These are phyloP conservation scores for Mesaphorura yosii DNA, from an alignment of 1,140 invertebrate genomes.

Conservation along the genomic window DNA sequence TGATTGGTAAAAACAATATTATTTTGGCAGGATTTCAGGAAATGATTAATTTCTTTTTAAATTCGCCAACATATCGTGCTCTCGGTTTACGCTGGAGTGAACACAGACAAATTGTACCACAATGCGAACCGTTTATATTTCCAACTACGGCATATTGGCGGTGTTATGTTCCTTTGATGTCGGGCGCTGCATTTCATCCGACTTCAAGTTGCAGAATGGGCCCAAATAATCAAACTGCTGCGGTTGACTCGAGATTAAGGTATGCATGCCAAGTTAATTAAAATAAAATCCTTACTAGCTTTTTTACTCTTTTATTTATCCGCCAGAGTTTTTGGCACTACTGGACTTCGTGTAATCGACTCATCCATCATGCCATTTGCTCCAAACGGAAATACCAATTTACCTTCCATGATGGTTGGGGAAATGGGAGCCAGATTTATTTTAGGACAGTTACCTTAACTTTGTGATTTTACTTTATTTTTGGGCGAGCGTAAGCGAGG, in stretches of 20 bases:
- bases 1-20: too few species aligned
- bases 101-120: not conserved
- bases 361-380: conserved; percentile 1
- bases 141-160: not conserved
- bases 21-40: too few species aligned
- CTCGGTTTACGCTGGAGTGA: conserved; percentile 1
- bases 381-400: conserved; percentile 2
- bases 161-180: not conserved
- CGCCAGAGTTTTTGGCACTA: conserved; percentile 8
- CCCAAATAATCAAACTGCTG: conserved; percentile 64
- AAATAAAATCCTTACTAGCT: not conserved
- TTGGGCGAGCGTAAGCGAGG: too few species aligned
- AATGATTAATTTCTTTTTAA: conserved; percentile 10
- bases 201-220: conserved; percentile 89
- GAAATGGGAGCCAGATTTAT: conserved; percentile 8
- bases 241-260: conserved; percentile 68
- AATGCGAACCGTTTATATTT: conserved; percentile 1
- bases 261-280: not conserved
- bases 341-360: conserved; percentile 5
- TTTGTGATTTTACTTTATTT: too few species aligned
- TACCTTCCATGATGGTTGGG: conserved; percentile 6
- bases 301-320: not conserved
- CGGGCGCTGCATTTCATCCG: conserved; percentile 37
- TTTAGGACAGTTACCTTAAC: too few species aligned
- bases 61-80: conserved; percentile 8